phyloP scores from a whole-genome alignment of 2,797 vertebrate genomes.

The Spondyliosoma cantharus region DNA sequence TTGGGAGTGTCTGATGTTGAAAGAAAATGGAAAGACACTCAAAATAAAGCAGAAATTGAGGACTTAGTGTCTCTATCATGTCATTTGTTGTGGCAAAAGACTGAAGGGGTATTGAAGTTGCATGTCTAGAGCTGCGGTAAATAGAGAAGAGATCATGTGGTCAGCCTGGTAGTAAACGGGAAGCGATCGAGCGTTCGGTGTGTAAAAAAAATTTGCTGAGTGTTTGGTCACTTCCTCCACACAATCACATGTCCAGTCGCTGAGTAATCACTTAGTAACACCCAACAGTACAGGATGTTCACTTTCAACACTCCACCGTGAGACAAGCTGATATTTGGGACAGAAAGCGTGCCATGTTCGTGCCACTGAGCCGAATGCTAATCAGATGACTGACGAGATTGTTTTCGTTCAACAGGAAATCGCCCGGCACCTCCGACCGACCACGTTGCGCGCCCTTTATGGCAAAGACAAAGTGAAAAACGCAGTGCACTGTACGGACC shows the following conservation, averaged over 20 bases:
- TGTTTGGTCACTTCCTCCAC: conserved; percentile 69
- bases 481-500: conserved; percentile 93
- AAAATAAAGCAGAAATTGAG: not conserved
- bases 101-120: not conserved
- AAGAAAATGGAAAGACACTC: conserved; percentile 52
- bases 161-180: not conserved
- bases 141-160: too few species aligned
- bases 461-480: conserved; percentile 93
- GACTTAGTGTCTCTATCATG: fast-evolving
- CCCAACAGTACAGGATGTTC: conserved; percentile 57
- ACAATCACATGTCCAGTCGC: conserved; percentile 74
- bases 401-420: conserved; percentile 85
- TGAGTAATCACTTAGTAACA: conserved; percentile 72
- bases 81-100: not conserved
- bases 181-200: not conserved
- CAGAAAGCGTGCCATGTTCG: not conserved
- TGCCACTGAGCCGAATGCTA: not conserved
- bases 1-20: conserved; percentile 65
- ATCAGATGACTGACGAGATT: not conserved
- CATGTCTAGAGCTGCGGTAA: not conserved
- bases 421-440: conserved; percentile 89
- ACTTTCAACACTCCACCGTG: conserved; percentile 9
- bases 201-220: conserved; percentile 6
- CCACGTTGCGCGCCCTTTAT: conserved; percentile 89
- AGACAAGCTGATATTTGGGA: not conserved